Evolutionary conservation across 1,140 invertebrate genomes (phyloP).

Genomic region (Ostrea edulis): DNA sequence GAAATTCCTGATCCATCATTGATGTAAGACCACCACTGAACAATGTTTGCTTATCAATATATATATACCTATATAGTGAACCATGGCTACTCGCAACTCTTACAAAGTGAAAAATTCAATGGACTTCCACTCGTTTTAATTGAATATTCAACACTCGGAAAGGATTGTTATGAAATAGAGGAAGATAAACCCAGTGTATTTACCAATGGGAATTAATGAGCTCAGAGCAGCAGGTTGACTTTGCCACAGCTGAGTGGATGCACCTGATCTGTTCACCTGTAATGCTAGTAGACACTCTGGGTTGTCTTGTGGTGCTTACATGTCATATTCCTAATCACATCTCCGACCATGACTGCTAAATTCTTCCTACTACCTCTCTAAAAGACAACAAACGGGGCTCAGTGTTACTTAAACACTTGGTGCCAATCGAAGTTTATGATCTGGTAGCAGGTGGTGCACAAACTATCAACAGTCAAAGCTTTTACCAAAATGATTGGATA

Average conservation of each 20-base stretch:
- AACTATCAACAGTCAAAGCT: slow-evolving; percentile 18
- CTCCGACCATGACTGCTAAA: neutral
- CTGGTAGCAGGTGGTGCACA: slow-evolving; percentile 10
- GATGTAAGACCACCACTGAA: neutral
- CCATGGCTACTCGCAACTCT: neutral
- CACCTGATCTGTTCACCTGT: neutral
- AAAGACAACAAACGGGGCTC: neutral
- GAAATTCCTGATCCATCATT: neutral
- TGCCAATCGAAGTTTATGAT: slow-evolving; percentile 17
- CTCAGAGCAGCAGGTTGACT: neutral
- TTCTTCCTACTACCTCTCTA: neutral
- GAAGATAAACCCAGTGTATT: neutral
- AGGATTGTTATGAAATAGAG: neutral
- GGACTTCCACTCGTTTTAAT: neutral
- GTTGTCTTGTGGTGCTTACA: neutral
- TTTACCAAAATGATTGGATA: slow-evolving; percentile 27
- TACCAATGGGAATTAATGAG: slow-evolving; percentile 13
- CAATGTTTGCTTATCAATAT: neutral
- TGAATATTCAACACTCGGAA: neutral
- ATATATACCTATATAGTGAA: neutral
- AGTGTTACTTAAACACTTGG: slow-evolving; percentile 8
- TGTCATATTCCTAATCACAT: neutral
- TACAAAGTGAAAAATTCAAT: slow-evolving; percentile 4
- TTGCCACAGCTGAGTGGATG: neutral
- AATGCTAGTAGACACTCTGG: neutral